Percentiles rank a stretch among this genome's conserved stretches.
Evolutionary conservation across 2,113 vertebrate species (phyloP).

Genomic region (Centrocercus urophasianus): DNA sequence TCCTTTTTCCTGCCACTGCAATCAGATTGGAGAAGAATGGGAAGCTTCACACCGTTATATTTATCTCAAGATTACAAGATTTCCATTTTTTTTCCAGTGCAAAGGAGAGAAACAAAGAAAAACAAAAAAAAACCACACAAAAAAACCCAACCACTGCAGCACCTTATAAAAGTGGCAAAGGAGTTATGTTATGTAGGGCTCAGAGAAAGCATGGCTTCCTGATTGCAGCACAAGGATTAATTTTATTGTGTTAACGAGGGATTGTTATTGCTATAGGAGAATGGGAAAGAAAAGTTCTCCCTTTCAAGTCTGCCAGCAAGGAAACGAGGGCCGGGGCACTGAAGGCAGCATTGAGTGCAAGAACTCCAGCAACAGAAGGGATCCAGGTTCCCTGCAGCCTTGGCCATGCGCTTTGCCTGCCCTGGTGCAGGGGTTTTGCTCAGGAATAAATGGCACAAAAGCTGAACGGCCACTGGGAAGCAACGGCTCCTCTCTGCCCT

Average conservation of each 20-base stretch:
- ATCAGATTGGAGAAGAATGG: slow-evolving; percentile 70
- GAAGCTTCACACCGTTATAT: slow-evolving; percentile 66
- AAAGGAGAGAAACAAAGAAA: rapidly evolving
- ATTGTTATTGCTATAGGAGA: slow-evolving; percentile 58
- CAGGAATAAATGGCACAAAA: background rate
- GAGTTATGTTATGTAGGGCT: slow-evolving; percentile 19
- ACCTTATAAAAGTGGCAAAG: slow-evolving; percentile 19
- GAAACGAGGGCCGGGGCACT: background rate
- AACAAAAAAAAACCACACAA: no score
- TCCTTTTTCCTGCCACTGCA: slow-evolving; percentile 67
- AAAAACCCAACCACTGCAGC: rapidly evolving
- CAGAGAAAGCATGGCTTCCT: slow-evolving; percentile 5
- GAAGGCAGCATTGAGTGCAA: slow-evolving; percentile 56
- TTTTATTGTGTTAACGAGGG: slow-evolving; percentile 67
- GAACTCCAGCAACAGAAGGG: background rate
- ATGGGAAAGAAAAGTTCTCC: slow-evolving; percentile 44
- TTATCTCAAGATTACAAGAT: slow-evolving; percentile 68
- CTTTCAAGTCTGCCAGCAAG: slow-evolving; percentile 31
- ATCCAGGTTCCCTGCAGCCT: slow-evolving; percentile 50
- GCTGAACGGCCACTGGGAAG: background rate
- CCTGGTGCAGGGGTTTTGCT: background rate
- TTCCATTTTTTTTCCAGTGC: background rate
- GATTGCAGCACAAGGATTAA: slow-evolving; percentile 42
- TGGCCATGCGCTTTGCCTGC: background rate
- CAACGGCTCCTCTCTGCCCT: background rate